Base-by-base conservation (phyloP, 2,797 vertebrate genomes). In the Agapornis canus region DNA sequence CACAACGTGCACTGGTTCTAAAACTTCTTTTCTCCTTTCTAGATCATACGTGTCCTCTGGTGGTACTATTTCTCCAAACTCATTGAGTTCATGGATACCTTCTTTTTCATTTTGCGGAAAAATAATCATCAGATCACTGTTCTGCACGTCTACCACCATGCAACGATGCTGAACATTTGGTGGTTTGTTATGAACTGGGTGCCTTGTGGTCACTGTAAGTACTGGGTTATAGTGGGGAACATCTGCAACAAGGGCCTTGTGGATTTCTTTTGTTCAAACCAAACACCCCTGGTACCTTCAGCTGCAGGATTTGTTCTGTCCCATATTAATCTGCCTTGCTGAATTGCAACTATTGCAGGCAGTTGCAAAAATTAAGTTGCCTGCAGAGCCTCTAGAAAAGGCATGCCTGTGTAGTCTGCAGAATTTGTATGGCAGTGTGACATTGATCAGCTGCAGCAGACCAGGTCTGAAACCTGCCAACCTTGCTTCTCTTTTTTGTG, bases 171-270 rank as follows among this genome's bases (percentile, higher is more conserved):
- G 69, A 99, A 99, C 96, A 99, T 99, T 97, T 99, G 99, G 99
- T 99, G 99, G 99, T 99, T 99, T 54, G 99, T 99, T 86, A 99
- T 99, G 99, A 99, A 99, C 98, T 99, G 99, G 99, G 98, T 99
- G 94, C 99, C 99, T 86, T 99, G 99, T 68, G 99, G 99, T 96
- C 99, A 99, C 91, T 99, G 99, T 99, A 97, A 99, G 99, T 99
- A 95, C 69, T 68, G 66, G n/a, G 8, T n/a, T 66, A 23, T 25
- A 18, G 11, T 32, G 19, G 39, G 8, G 6, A 90, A 15, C 8
- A 5, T 66, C 64, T 86, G 54, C 43, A 76, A 35, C 29, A 73
- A 11, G 32, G 15, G 10, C 23, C n/a, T 84, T 0, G 0, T 54
- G 35, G 8, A 65, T 61, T 77, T 72, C 19, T 59, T 88, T 60